Percentiles rank a stretch among this genome's conserved stretches.
phyloP scores from a whole-genome alignment of 2,797 vertebrate species.

The Allochrocebus solatus region DNA sequence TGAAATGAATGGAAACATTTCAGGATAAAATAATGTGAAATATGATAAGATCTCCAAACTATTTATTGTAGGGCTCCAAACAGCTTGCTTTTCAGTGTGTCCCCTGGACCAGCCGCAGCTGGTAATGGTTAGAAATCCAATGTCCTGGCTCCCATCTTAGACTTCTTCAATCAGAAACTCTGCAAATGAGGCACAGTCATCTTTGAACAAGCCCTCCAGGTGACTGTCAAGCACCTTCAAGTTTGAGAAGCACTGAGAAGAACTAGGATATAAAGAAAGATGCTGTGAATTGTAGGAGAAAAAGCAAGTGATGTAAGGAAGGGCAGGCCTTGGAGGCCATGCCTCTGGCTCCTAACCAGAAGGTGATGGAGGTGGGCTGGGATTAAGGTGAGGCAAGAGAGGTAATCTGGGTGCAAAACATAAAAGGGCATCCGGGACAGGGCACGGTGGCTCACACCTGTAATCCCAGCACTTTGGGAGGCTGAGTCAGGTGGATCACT shows the following conservation, averaged over 20 bases:
- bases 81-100: not conserved
- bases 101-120: no score
- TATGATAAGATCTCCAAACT: not conserved
- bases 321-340: not conserved
- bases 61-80: not conserved
- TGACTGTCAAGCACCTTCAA: rapidly evolving
- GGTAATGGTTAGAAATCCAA: not conserved
- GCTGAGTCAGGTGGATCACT: not conserved
- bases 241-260: not conserved
- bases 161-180: not conserved
- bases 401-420: not conserved
- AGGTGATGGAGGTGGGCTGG: not conserved
- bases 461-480: not conserved
- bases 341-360: not conserved
- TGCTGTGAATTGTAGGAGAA: not conserved
- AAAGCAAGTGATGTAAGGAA: not conserved
- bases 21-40: not conserved
- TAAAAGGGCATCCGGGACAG: rapidly evolving
- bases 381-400: not conserved
- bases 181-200: no score
- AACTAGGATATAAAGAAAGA: rapidly evolving
- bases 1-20: not conserved
- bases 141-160: not conserved
- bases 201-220: not conserved
- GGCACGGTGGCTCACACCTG: not conserved